A percentile compares a stretch with the other conserved stretches of the same genome.
Evolutionary conservation across 2,113 vertebrate genomes (phyloP).

Genomic region (Labeo rohita): DNA sequence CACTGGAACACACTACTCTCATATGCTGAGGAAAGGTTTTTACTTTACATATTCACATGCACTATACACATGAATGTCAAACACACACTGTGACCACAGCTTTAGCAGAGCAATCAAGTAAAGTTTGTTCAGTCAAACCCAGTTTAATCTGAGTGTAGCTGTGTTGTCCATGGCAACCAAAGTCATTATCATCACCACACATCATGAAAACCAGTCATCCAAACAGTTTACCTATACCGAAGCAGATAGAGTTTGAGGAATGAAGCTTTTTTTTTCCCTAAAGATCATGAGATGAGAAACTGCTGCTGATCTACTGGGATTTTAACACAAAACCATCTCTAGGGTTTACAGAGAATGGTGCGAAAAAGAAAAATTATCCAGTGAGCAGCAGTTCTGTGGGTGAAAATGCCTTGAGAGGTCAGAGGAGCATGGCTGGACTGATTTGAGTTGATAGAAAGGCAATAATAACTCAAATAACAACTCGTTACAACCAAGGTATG

Average conservation of each 20-base stretch:
- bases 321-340: neutral
- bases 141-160: neutral
- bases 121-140: slow-evolving; percentile 6
- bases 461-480: too few relatives aligned
- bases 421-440: too few relatives aligned
- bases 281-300: neutral
- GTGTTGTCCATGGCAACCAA: slow-evolving; percentile 25
- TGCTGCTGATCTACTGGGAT: neutral
- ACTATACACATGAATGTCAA: neutral
- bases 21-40: neutral
- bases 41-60: neutral
- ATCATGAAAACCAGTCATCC: neutral
- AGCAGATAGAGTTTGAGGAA: neutral
- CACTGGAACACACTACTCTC: neutral
- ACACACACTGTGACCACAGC: neutral
- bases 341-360: neutral
- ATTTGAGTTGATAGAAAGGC: too few relatives aligned
- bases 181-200: neutral
- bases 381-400: neutral
- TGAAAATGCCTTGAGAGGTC: neutral
- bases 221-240: neutral
- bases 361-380: neutral
- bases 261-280: neutral
- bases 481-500: too few relatives aligned
- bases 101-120: neutral